Percentiles rank a stretch among this genome's conserved stretches.
phyloP scores from a whole-genome alignment of 2,888 invertebrate genomes.

The Agrochola lychnidis region DNA sequence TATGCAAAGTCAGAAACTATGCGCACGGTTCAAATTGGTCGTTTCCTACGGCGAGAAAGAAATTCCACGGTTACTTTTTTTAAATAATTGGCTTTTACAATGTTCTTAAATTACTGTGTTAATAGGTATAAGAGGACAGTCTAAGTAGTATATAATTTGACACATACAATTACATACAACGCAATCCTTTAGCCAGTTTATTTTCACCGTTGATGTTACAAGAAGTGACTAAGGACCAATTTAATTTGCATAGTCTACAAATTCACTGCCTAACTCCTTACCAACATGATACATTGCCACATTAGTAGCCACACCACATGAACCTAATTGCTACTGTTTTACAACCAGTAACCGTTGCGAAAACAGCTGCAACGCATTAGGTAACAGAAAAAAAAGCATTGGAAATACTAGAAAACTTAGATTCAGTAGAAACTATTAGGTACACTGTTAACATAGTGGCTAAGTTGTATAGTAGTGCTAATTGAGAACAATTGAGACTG shows the following conservation, averaged over 20 bases:
- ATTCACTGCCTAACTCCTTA: slow-evolving; percentile 17
- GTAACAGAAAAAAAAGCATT: slow-evolving; percentile 38
- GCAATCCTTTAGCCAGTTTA: neutral
- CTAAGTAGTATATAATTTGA: neutral
- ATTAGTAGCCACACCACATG: slow-evolving; percentile 50
- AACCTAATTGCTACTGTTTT: slow-evolving; percentile 55
- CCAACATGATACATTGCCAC: slow-evolving; percentile 34
- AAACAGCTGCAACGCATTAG: slow-evolving; percentile 40
- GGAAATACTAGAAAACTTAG: slow-evolving; percentile 29
- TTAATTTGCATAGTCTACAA: slow-evolving; percentile 31
- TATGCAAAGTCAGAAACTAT: too few relatives aligned
- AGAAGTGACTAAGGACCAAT: slow-evolving; percentile 3
- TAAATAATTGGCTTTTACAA: too few relatives aligned
- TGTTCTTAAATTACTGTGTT: too few relatives aligned
- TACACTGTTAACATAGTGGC: neutral
- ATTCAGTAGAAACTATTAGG: neutral
- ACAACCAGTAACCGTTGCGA: slow-evolving; percentile 39
- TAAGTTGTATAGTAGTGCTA: slow-evolving; percentile 26
- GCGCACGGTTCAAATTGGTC: too few relatives aligned
- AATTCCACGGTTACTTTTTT: too few relatives aligned
- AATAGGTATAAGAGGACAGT: too few relatives aligned
- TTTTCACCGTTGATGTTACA: slow-evolving; percentile 6
- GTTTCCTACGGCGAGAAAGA: too few relatives aligned
- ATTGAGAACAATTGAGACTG: slow-evolving; percentile 32
- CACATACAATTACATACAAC: neutral